Base-by-base conservation (phyloP, 2,888 invertebrate species). In the Eilema griseolum region DNA sequence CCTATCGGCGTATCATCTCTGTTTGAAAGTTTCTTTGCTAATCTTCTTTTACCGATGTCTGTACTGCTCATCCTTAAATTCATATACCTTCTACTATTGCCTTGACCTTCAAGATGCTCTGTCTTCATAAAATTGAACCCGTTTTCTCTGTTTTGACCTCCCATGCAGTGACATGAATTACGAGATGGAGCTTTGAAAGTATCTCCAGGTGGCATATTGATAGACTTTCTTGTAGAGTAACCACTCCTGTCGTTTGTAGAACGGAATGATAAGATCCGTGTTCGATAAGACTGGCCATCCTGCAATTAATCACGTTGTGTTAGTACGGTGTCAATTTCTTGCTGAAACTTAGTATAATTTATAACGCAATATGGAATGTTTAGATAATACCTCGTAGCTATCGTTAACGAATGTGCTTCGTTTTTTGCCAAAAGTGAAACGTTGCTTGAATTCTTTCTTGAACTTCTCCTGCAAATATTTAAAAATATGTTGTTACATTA, bases 361-460 rank as follows among this genome's bases (percentile, higher is more conserved):
- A 28, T 52, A 14, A 67, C 61, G n/a, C 26, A 59, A 52, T n/a
- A 62, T 65, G 16, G 67, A 33, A 60, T 73, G 75, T 83, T 83
- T 59, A n/a, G n/a, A n/a, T n/a, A 3, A 28, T 88, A 95, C 95
- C 90, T 95, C 95, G 75, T 93, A 95, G 81, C 95, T 95, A 73
- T 95, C 95, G 77, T 93, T 93, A 14, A 87, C 87, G 71, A 90
- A 93, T 90, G 92, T 85, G 69, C 85, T 93, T n/a, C 89, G 87
- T 70, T 92, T 94, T 76, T 91, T 93, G 62, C 96, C 95, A 73
- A 96, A 96, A 3, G 96, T 96, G 80, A 97, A 97, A 8, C 97
- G 96, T 83, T 97, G 96, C 82, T 96, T 96, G 84, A 97, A 97
- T 90, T 97, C 97, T 66, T 97, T 96, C 88, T 97, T 97, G 90